A percentile compares a stretch with the other conserved stretches of the same genome.
Evolutionary conservation across 2,888 invertebrate species (phyloP).

Genomic region (Shargacucullia verbasci): DNA sequence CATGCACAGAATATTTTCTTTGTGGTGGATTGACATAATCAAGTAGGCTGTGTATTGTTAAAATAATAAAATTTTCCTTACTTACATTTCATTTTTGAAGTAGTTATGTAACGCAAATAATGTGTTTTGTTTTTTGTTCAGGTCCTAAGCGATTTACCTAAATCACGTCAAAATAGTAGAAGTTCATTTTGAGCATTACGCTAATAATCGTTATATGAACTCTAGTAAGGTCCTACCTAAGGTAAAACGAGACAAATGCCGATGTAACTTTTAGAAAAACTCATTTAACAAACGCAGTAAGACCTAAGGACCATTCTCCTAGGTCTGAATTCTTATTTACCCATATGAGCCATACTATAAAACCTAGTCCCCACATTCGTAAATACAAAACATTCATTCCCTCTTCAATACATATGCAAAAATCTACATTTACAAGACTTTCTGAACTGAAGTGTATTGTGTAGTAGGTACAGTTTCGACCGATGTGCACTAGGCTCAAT

Average conservation of each 20-base stretch:
- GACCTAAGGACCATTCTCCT: not conserved
- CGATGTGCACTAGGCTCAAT: conserved; percentile 44
- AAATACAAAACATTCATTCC: conserved; percentile 29
- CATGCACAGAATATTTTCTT: conserved; percentile 42
- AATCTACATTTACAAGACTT: conserved; percentile 45
- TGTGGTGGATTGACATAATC: conserved; percentile 21
- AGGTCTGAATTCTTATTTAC: not conserved
- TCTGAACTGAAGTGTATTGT: conserved; percentile 35
- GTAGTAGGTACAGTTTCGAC: conserved; percentile 34
- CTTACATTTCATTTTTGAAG: too few species aligned
- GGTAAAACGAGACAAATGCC: too few species aligned
- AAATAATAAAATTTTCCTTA: too few species aligned
- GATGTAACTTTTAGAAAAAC: not conserved
- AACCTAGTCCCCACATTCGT: conserved; percentile 15
- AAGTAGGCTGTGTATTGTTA: conserved; percentile 13
- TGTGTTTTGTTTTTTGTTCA: too few species aligned
- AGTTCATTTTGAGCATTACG: too few species aligned
- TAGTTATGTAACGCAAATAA: too few species aligned
- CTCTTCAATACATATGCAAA: conserved; percentile 17
- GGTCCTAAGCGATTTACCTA: too few species aligned
- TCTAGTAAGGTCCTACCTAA: too few species aligned
- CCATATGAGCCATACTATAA: conserved; percentile 13
- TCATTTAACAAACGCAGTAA: not conserved
- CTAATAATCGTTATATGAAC: too few species aligned
- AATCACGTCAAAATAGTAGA: too few species aligned